These are phyloP conservation scores for Diplazon laetatorius DNA, from an alignment of 2,888 invertebrate species.

Conservation along the genomic window DNA sequence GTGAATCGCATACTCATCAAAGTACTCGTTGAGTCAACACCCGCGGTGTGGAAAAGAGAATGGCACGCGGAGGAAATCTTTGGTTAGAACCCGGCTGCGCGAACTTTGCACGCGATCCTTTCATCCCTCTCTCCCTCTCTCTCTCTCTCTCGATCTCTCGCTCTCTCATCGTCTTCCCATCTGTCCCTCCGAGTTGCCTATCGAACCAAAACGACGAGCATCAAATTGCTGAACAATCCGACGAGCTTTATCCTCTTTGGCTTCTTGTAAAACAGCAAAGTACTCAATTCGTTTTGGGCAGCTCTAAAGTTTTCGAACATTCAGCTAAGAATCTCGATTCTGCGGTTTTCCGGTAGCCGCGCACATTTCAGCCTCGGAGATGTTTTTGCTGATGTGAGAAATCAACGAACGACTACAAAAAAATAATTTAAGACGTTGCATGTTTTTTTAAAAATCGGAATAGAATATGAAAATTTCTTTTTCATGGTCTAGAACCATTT, in stretches of 20 bases:
- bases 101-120: slow-evolving; percentile 17
- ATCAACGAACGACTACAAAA: neutral
- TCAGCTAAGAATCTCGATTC: neutral
- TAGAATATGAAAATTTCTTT: too few relatives aligned
- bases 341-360: neutral
- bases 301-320: neutral
- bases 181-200: neutral
- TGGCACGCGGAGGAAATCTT: slow-evolving; percentile 11
- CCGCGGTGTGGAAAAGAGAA: neutral
- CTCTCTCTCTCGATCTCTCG: neutral
- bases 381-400: neutral
- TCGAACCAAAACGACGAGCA: slow-evolving; percentile 4
- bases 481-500: too few relatives aligned
- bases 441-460: too few relatives aligned
- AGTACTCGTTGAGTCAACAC: neutral
- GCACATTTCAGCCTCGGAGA: too few relatives aligned
- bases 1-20: slow-evolving; percentile 18
- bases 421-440: neutral
- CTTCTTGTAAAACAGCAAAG: neutral
- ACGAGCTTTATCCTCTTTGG: neutral
- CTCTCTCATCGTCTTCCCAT: neutral
- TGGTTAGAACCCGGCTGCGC: slow-evolving; percentile 12
- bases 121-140: neutral
- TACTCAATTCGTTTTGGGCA: neutral
- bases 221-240: slow-evolving; percentile 17